These are phyloP conservation scores for Drosophila leonis DNA, from an alignment of 2,888 invertebrate genomes.

Conservation along the genomic window DNA sequence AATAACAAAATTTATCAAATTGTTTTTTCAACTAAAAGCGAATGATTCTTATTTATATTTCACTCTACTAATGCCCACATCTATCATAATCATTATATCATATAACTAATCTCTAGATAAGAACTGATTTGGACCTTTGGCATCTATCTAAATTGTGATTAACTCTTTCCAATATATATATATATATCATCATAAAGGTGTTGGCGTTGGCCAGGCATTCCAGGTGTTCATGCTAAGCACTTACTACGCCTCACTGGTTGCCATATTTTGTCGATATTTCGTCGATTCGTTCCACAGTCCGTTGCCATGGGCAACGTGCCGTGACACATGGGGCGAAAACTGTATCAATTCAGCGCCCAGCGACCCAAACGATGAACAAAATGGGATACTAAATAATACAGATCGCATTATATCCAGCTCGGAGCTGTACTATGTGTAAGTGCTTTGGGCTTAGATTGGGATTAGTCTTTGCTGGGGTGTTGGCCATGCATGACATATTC, in stretches of 20 bases:
- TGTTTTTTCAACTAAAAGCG: background rate
- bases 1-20: background rate
- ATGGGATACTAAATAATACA: conserved; percentile 25
- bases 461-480: conserved; percentile 26
- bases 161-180: conserved; percentile 20
- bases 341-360: conserved; percentile 83
- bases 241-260: conserved; percentile 88
- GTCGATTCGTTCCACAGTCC: conserved; percentile 87
- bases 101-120: background rate
- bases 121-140: background rate
- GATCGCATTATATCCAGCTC: conserved; percentile 85
- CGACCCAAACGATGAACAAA: conserved; percentile 24
- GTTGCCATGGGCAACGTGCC: conserved; percentile 89
- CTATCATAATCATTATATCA: background rate
- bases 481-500: conserved; percentile 12
- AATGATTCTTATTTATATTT: background rate
- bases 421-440: conserved; percentile 87
- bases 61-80: conserved; percentile 1
- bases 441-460: conserved; percentile 34
- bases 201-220: conserved; percentile 87
- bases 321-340: conserved; percentile 86
- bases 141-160: conserved; percentile 30
- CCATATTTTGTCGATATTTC: conserved; percentile 88
- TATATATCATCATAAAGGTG: conserved; percentile 84
- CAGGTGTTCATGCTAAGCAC: conserved; percentile 87